A percentile compares a stretch with the other conserved stretches of the same genome.
Evolutionary conservation across 2,113 vertebrate genomes (phyloP).

Genomic region (Dendropsophus ebraccatus): DNA sequence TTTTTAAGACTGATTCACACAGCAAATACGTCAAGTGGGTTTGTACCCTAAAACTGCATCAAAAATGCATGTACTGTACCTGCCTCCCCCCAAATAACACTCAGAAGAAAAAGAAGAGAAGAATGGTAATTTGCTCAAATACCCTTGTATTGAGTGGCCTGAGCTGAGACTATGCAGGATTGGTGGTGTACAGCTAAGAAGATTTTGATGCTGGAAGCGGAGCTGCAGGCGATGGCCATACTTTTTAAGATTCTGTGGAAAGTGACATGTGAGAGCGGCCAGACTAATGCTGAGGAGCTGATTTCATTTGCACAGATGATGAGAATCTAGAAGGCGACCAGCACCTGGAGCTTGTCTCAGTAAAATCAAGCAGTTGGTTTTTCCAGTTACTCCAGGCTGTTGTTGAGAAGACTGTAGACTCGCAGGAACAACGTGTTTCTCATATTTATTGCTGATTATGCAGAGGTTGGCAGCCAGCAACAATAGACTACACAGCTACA

Average conservation of each 20-base stretch:
- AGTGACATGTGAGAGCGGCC: not conserved
- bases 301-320: slow-evolving; percentile 26
- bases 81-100: no score
- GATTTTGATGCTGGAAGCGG: not conserved
- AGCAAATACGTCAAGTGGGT: no score
- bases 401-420: slow-evolving; percentile 5
- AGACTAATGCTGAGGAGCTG: slow-evolving; percentile 1
- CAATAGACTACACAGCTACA: not conserved
- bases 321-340: slow-evolving; percentile 11
- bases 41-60: no score
- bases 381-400: slow-evolving; percentile 19
- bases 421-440: slow-evolving; percentile 9
- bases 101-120: no score
- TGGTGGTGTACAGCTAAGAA: not conserved
- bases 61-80: no score
- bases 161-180: no score
- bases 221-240: slow-evolving; percentile 13
- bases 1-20: no score
- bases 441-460: slow-evolving; percentile 38
- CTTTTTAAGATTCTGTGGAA: slow-evolving; percentile 9
- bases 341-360: not conserved
- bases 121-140: not conserved
- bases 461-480: slow-evolving; percentile 7
- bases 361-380: slow-evolving; percentile 34
- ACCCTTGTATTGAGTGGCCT: not conserved